These are phyloP conservation scores for Ascidia mentula DNA, from an alignment of 23 tunicate species.

Conservation along the genomic window DNA sequence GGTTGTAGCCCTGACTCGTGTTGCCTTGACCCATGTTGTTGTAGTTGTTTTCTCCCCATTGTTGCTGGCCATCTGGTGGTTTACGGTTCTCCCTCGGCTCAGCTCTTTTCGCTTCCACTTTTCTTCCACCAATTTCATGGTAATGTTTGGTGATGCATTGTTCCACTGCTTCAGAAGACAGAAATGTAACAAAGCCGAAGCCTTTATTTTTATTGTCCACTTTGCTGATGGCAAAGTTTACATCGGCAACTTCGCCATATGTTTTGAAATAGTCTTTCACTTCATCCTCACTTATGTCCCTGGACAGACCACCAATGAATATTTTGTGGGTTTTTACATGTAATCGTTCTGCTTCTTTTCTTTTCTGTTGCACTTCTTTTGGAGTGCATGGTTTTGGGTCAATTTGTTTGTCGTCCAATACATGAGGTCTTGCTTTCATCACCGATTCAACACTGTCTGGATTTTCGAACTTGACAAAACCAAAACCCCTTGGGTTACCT, in stretches of 20 bases:
- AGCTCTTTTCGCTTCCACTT: slow-evolving; percentile 55
- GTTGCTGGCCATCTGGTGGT: background rate
- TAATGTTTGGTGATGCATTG: slow-evolving; percentile 35
- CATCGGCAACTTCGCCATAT: slow-evolving; percentile 45
- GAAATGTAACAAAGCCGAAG: slow-evolving; percentile 70
- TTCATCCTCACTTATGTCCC: slow-evolving; percentile 41
- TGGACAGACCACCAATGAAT: slow-evolving; percentile 55
- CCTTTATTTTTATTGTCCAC: slow-evolving; percentile 48
- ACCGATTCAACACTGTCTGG: slow-evolving; percentile 29
- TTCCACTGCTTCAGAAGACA: slow-evolving; percentile 13
- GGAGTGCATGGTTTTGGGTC: slow-evolving; percentile 74
- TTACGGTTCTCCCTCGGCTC: slow-evolving; percentile 23
- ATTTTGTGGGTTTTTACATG: slow-evolving; percentile 51
- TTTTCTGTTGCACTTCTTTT: slow-evolving; percentile 46
- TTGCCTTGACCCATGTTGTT: background rate
- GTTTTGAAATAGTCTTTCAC: slow-evolving; percentile 41
- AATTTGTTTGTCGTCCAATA: slow-evolving; percentile 46
- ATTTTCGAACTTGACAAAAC: slow-evolving; percentile 47
- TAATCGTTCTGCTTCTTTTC: slow-evolving; percentile 41
- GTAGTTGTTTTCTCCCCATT: background rate
- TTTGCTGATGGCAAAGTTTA: slow-evolving; percentile 49
- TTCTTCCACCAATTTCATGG: slow-evolving; percentile 48
- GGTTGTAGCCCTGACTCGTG: slow-evolving; percentile 6
- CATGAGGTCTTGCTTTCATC: slow-evolving; percentile 44
- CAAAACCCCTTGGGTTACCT: slow-evolving; percentile 44